These are phyloP conservation scores for Dicentrarchus labrax DNA, from an alignment of 2,113 vertebrate genomes.

Conservation along the genomic window DNA sequence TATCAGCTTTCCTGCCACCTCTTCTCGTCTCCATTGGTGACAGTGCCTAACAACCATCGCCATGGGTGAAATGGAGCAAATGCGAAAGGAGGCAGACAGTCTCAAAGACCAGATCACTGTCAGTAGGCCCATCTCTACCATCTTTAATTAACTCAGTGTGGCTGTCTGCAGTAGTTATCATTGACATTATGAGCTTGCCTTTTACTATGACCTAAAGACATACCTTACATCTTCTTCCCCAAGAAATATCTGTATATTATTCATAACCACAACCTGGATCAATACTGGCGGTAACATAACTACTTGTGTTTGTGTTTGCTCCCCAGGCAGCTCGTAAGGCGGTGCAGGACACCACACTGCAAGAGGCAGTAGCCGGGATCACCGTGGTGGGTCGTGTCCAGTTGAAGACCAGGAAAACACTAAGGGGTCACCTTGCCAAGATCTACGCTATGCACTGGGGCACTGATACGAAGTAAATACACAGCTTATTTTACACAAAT, in stretches of 20 bases:
- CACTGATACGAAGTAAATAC: conserved; percentile 91
- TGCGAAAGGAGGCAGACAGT: conserved; percentile 94
- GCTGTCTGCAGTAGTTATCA: neutral
- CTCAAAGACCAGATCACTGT: conserved; percentile 98
- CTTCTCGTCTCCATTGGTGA: conserved; percentile 68
- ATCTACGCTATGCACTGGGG: conserved; percentile 99
- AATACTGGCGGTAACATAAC: neutral
- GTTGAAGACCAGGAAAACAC: conserved; percentile 92
- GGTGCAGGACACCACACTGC: conserved; percentile 90
- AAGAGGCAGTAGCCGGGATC: conserved; percentile 86
- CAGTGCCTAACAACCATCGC: conserved; percentile 66
- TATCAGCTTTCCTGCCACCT: conserved; percentile 60
- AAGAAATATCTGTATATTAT: neutral
- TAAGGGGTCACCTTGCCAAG: conserved; percentile 96
- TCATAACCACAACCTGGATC: neutral
- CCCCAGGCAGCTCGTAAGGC: conserved; percentile 92
- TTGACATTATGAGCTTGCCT: neutral
- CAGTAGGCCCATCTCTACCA: conserved; percentile 63
- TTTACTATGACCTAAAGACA: neutral
- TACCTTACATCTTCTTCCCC: no score
- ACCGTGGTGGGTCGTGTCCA: conserved; percentile 90
- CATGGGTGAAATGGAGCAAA: conserved; percentile 97
- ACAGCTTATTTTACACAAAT: neutral
- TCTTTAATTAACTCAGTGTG: neutral
- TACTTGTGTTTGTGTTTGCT: conserved; percentile 11